Percentiles rank a stretch among this genome's conserved stretches.
Conservation (phyloP, 2,888 invertebrate genomes). For the Drosophila incognita region DNA sequence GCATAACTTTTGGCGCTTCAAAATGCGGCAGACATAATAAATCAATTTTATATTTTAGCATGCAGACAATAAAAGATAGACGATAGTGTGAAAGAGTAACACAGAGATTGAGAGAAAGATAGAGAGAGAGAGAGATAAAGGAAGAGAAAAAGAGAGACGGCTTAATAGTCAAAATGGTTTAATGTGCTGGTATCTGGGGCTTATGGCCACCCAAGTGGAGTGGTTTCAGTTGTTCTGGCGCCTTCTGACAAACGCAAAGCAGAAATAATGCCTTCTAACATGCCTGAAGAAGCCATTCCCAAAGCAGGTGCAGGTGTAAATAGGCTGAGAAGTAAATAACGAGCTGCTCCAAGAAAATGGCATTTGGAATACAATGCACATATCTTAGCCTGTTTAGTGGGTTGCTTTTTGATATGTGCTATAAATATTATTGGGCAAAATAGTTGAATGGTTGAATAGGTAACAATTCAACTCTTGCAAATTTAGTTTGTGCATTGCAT, state of each 20-base stretch:
- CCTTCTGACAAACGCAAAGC: slow-evolving; percentile 25
- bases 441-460: neutral
- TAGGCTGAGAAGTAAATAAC: slow-evolving; percentile 22
- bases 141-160: no score
- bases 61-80: slow-evolving; percentile 37
- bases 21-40: slow-evolving; percentile 72
- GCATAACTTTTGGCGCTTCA: slow-evolving; percentile 73
- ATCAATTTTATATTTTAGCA: slow-evolving; percentile 66
- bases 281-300: slow-evolving; percentile 3
- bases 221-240: slow-evolving; percentile 35
- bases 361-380: slow-evolving; percentile 3
- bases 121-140: slow-evolving; percentile 1
- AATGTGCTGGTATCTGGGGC: slow-evolving; percentile 34
- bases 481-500: neutral
- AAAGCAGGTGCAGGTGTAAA: slow-evolving; percentile 39
- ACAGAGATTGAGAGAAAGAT: neutral
- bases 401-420: neutral
- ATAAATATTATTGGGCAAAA: neutral
- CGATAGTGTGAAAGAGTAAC: neutral
- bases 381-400: neutral
- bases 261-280: slow-evolving; percentile 13
- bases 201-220: slow-evolving; percentile 29
- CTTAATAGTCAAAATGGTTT: slow-evolving; percentile 12
- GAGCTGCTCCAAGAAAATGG: neutral
- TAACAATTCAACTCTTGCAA: no score